These are phyloP conservation scores for Halichoerus grypus DNA, from an alignment of 2,113 vertebrate genomes.

Conservation along the genomic window DNA sequence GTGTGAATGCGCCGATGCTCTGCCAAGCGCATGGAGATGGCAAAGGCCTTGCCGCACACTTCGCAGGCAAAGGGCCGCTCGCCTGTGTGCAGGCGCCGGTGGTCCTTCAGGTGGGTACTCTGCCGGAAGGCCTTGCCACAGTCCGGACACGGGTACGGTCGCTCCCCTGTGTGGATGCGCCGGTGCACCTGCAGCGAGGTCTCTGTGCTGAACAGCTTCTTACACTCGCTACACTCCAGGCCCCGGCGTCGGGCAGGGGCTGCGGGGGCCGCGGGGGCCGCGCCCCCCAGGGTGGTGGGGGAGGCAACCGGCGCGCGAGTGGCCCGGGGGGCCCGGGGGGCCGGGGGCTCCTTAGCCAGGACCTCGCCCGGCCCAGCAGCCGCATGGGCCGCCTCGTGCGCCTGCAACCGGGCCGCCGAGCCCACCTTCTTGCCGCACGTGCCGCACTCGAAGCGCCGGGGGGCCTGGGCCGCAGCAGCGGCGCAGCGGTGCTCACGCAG, in stretches of 20 bases:
- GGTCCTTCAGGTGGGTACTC: slow-evolving; percentile 94
- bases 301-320: slow-evolving; percentile 81
- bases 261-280: slow-evolving; percentile 68
- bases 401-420: slow-evolving; percentile 92
- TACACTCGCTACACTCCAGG: slow-evolving; percentile 91
- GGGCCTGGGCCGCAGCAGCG: slow-evolving; percentile 86
- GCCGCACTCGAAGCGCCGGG: slow-evolving; percentile 91
- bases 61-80: slow-evolving; percentile 93
- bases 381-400: slow-evolving; percentile 85
- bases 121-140: slow-evolving; percentile 95
- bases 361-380: slow-evolving; percentile 85
- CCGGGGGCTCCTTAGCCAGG: slow-evolving; percentile 89
- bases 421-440: slow-evolving; percentile 94
- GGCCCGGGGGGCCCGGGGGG: slow-evolving; percentile 72
- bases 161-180: slow-evolving; percentile 94
- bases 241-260: slow-evolving; percentile 86
- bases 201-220: slow-evolving; percentile 93
- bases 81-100: slow-evolving; percentile 93
- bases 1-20: slow-evolving; percentile 94
- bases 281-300: slow-evolving; percentile 34
- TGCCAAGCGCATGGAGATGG: slow-evolving; percentile 94
- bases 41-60: slow-evolving; percentile 92
- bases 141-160: slow-evolving; percentile 89
- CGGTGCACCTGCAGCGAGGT: slow-evolving; percentile 94
- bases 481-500: slow-evolving; percentile 92